These are phyloP conservation scores for Bombus soroeensis DNA, from an alignment of 1,140 invertebrate genomes.

Conservation along the genomic window DNA sequence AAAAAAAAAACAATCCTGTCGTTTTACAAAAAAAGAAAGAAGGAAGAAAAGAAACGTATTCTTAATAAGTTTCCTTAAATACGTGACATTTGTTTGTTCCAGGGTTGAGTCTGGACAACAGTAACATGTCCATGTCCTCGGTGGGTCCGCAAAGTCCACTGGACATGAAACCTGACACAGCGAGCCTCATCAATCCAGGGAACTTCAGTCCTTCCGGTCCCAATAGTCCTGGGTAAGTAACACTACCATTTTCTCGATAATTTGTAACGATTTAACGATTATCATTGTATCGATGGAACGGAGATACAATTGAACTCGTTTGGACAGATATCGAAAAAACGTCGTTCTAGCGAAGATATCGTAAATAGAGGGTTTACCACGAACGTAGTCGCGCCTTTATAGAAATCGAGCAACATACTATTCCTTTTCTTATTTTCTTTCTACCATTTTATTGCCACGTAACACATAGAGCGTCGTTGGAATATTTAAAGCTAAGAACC, in stretches of 20 bases:
- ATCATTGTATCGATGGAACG: background rate
- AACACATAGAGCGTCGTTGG: background rate
- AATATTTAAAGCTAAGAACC: background rate
- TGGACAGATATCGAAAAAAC: slow-evolving; percentile 5
- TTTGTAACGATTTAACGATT: background rate
- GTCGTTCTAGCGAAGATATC: background rate
- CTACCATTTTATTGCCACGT: background rate
- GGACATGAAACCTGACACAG: slow-evolving; percentile 93
- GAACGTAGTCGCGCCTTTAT: background rate
- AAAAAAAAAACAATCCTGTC: too few relatives aligned
- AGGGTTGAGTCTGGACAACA: slow-evolving; percentile 88
- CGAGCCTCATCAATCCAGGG: slow-evolving; percentile 86
- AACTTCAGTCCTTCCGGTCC: slow-evolving; percentile 86
- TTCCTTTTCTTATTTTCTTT: background rate
- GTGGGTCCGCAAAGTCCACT: slow-evolving; percentile 92
- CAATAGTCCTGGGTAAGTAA: slow-evolving; percentile 86
- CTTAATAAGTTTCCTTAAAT: too few relatives aligned
- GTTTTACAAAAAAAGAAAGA: background rate
- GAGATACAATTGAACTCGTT: background rate
- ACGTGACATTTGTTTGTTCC: slow-evolving; percentile 72
- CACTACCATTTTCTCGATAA: background rate
- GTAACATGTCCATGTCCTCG: slow-evolving; percentile 85
- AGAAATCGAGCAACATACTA: background rate
- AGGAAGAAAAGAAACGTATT: background rate
- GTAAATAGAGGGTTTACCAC: slow-evolving; percentile 12